Evolutionary conservation across 1,140 invertebrate species (phyloP).

Genomic region (Apocrypta bakeri): DNA sequence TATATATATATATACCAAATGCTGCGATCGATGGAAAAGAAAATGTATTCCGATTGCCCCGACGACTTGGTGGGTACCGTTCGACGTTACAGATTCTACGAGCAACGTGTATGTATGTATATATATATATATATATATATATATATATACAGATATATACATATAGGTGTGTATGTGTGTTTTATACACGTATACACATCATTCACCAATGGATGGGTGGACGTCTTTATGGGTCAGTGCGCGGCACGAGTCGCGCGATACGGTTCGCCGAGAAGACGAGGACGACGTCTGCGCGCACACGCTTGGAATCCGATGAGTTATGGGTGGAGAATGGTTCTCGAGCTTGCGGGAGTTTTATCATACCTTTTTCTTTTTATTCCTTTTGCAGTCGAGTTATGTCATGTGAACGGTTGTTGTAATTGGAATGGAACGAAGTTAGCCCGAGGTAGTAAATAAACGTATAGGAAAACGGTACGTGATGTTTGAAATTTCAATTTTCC

Average conservation of each 20-base stretch:
- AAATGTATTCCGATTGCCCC: constrained; percentile 7
- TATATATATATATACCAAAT: background rate
- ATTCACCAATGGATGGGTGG: background rate
- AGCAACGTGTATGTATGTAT: no score
- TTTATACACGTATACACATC: no score
- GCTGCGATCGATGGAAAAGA: background rate
- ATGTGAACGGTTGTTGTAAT: background rate
- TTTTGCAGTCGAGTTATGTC: background rate
- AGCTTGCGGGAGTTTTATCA: background rate
- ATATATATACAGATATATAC: background rate
- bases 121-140: background rate
- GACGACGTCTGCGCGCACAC: background rate
- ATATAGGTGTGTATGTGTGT: no score
- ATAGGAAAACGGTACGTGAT: no score
- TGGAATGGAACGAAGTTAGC: no score
- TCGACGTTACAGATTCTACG: constrained; percentile 3
- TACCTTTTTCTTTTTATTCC: background rate
- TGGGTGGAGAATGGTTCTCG: background rate
- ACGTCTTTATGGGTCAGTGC: constrained; percentile 10
- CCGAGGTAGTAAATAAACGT: no score
- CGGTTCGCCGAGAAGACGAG: background rate
- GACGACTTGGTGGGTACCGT: background rate
- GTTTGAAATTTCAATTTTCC: background rate
- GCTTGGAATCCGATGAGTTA: constrained; percentile 1
- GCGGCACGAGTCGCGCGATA: background rate